Evolutionary conservation across 2,797 vertebrate species (phyloP).

Genomic region (Coccyzus lansbergi): DNA sequence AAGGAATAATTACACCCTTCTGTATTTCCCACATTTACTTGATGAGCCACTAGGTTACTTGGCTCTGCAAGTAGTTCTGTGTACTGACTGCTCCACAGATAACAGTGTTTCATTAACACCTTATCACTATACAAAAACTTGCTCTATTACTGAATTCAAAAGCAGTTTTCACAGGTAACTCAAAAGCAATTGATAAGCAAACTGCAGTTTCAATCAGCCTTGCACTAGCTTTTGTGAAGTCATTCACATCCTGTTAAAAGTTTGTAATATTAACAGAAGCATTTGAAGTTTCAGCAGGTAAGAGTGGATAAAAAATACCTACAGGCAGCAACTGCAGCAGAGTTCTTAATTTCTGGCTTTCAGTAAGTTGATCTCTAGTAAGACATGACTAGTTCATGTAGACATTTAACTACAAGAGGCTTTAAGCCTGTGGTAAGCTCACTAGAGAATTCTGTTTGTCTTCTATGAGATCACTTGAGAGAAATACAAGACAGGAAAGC

Average conservation of each 20-base stretch:
- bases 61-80: not conserved
- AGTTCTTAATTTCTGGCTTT: not conserved
- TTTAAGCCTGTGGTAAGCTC: not conserved
- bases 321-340: not conserved
- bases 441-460: not conserved
- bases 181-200: not conserved
- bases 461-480: not conserved
- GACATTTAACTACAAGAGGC: not conserved
- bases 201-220: not conserved
- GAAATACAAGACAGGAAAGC: not conserved
- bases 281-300: not conserved
- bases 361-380: not conserved
- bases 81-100: not conserved
- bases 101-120: not conserved
- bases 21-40: not conserved
- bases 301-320: not conserved
- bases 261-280: not conserved
- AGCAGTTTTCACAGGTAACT: not conserved
- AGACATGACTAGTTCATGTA: not conserved
- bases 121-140: not conserved
- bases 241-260: too few relatives aligned
- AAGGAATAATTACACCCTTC: not conserved
- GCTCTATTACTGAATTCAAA: not conserved
- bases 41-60: not conserved
- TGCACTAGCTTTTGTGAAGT: not conserved